A percentile compares a stretch with the other conserved stretches of the same genome.
phyloP scores from a whole-genome alignment of 2,113 vertebrate genomes.

The Scytalopus superciliaris region DNA sequence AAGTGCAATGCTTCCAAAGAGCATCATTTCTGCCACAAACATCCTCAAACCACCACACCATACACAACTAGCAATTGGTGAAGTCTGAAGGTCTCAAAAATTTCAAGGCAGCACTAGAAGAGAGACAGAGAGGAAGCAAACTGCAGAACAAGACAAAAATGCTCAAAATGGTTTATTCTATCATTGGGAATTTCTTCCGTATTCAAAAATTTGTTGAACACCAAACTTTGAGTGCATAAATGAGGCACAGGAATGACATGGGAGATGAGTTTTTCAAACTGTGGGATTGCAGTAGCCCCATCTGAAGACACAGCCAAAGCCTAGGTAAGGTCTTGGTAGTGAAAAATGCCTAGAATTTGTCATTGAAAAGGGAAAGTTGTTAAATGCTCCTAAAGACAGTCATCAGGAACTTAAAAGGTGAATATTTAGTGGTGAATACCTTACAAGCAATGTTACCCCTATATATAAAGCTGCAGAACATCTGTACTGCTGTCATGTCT shows the following conservation, averaged over 20 bases:
- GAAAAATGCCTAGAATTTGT: background rate
- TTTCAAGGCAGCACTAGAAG: background rate
- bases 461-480: background rate
- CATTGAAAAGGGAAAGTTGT: background rate
- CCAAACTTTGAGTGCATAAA: background rate
- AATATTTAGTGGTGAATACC: background rate
- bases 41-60: background rate
- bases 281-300: background rate
- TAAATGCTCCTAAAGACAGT: background rate
- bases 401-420: background rate
- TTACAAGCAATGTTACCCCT: background rate
- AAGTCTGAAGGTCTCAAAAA: background rate
- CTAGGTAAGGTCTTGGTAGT: background rate
- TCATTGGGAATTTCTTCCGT: rapidly evolving
- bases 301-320: background rate
- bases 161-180: background rate
- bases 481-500: background rate
- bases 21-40: background rate
- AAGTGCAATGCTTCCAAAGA: background rate
- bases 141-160: background rate
- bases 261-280: background rate
- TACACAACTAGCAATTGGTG: background rate
- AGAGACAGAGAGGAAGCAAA: background rate
- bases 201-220: background rate
- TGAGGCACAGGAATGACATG: background rate